Base-by-base conservation (phyloP, 2,888 invertebrate genomes). In the Cosmia pyralina region DNA sequence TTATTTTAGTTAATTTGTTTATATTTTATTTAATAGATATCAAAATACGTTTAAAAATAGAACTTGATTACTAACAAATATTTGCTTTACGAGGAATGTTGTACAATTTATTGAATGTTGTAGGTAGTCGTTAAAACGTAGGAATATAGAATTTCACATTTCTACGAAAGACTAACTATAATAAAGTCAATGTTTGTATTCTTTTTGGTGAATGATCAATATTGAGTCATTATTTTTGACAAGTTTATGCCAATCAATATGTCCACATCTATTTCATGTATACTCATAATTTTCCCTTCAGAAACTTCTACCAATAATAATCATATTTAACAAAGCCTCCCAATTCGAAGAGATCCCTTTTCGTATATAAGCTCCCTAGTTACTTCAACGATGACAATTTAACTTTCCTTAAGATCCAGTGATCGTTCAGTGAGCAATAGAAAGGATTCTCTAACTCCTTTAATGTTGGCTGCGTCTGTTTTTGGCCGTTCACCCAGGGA, bases 321-420 rank as follows among this genome's bases (percentile, higher is more conserved):
- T 28, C 57, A 66, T 68, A 59, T 72, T 50, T 19, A 38, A 57
- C 69, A 77, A 63, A 66, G 53, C 53, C 50, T 44, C 59, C 22
- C 17, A 38, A 69, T 67, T 52, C 53, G 8, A 46, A 19, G 44
- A 38, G 50, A 78, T 60, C 44, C 57, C 60, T 67, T 72, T 57
- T 64, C 60, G 22, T 53, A 50, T 50, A 72, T 50, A 72, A 75
- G 80, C 59, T 55, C 69, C 38, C 65, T 53, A 69, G 67, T 72
- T 73, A 73, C 72, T 57, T 75, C 55, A 65, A 58, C 65, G 75
- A 83, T 83, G 81, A 85, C 81, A 79, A 75, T 83, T 81, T 81
- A 83, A 85, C 81, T 79, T 81, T 70, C 48, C 58, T 41, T 69
- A 77, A 72, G 81, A 71, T 74, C 77, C 71, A 53, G 34, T 46